Evolutionary conservation across 2,888 invertebrate genomes (phyloP), one percentile per base, ranked within the genome.

Genomic region (Acanthosepion lycidas): DNA sequence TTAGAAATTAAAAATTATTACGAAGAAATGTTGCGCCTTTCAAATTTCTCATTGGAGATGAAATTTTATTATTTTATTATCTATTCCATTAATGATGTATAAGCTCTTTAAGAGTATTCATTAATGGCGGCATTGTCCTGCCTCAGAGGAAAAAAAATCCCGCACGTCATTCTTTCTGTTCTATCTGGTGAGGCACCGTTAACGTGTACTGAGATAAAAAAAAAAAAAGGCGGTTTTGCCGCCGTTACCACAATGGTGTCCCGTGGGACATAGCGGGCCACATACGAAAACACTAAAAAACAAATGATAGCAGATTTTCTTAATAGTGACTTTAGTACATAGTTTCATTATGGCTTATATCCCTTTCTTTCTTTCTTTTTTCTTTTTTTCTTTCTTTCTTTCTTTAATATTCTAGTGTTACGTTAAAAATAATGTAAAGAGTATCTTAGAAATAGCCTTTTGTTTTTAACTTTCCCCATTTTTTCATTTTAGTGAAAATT

Each of bases 21-120:
- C 78, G 78, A 78, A 78, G 78, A 78, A 78, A 78, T 78, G n/a
- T 78, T 78, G 78, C 78, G 78, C 78, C 78, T n/a, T 78, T 78
- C 33, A n/a, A 78, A 78, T 78, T 78, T 78, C 78, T 78, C 78
- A 78, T 78, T 78, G 78, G 78, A 78, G 78, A 78, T n/a, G 78
- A 15, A n/a, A 78, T n/a, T 78, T 78, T 78, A 78, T 78, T 78
- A 78, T 78, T 78, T 78, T 78, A 78, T 78, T 78, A 78, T 78
- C n/a, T 78, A 78, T 78, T 33, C n/a, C 78, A 78, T 78, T 78
- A 78, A 78, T 78, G 78, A 78, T 78, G 78, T 78, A 78, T 78
- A 78, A 78, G 78, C n/a, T 78, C 12, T 78, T 78, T n/a, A 78
- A 78, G n/a, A n/a, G 78, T 78, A 33, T 78, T 78, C 78, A 78